phyloP scores from a whole-genome alignment of 2,888 invertebrate species.

The Pomacea canaliculata region DNA sequence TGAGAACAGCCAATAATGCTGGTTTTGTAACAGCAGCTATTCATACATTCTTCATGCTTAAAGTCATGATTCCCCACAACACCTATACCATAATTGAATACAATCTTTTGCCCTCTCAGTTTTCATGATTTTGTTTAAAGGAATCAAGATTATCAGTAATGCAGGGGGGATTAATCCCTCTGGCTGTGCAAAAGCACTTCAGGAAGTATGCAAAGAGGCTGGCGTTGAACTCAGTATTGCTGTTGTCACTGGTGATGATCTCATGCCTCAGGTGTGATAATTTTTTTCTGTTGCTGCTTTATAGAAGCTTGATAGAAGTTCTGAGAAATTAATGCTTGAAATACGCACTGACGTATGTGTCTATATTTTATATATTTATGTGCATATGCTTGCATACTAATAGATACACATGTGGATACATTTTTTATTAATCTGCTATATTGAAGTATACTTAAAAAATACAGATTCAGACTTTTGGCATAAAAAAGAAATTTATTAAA shows the following conservation, averaged over 20 bases:
- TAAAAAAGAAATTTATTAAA: no score
- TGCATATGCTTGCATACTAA: no score
- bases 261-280: conserved; percentile 62
- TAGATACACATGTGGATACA: no score
- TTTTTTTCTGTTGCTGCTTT: background rate
- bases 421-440: no score
- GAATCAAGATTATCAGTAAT: conserved; percentile 71
- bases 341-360: conserved; percentile 18
- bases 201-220: conserved; percentile 62
- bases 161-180: conserved; percentile 73
- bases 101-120: background rate
- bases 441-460: no score
- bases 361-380: no score
- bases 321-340: background rate
- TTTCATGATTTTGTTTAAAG: conserved; percentile 45
- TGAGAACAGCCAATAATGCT: no score
- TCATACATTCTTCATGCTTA: no score
- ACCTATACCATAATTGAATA: background rate
- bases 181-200: conserved; percentile 70
- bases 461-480: no score
- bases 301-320: background rate
- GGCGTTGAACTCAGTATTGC: conserved; percentile 71
- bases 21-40: no score
- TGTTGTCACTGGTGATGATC: conserved; percentile 71
- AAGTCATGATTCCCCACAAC: no score